phyloP scores from a whole-genome alignment of 2,113 vertebrate species.

The Paraplagusia blochii region DNA sequence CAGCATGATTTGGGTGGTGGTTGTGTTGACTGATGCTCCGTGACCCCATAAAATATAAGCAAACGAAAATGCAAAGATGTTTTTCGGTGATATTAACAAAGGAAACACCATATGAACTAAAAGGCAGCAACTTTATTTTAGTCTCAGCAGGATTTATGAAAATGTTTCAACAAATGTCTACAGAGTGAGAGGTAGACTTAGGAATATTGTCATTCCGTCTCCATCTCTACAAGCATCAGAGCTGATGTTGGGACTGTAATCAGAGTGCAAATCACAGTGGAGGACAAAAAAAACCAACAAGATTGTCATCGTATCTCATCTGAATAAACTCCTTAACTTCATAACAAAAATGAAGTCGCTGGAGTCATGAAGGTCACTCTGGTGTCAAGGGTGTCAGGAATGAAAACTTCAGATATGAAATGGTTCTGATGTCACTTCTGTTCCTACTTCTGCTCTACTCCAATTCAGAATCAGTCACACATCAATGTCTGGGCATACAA shows the following conservation, averaged over 20 bases:
- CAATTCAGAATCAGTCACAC: slow-evolving; percentile 6
- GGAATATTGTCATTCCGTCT: slow-evolving; percentile 45
- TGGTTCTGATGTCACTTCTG: slow-evolving; percentile 21
- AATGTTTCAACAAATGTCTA: slow-evolving; percentile 62
- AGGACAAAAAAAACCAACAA: slow-evolving; percentile 23
- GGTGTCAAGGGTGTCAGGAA: background rate
- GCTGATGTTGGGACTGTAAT: slow-evolving; percentile 15
- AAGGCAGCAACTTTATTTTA: slow-evolving; percentile 77
- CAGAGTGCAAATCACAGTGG: slow-evolving; percentile 66
- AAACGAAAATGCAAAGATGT: no score
- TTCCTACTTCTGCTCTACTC: slow-evolving; percentile 1
- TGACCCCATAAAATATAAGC: no score
- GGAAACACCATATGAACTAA: slow-evolving; percentile 24
- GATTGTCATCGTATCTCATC: slow-evolving; percentile 73
- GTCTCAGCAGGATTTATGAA: slow-evolving; percentile 63
- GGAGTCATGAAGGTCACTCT: background rate
- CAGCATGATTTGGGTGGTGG: no score
- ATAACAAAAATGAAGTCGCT: slow-evolving; percentile 9
- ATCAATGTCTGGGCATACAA: slow-evolving; percentile 5
- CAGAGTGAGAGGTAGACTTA: slow-evolving; percentile 76
- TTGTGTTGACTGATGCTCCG: no score
- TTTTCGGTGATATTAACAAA: background rate
- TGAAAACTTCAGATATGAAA: slow-evolving; percentile 5
- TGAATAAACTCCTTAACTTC: slow-evolving; percentile 35
- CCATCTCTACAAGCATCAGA: slow-evolving; percentile 23